phyloP scores from a whole-genome alignment of 2,113 vertebrate genomes.

The Columba janthina region DNA sequence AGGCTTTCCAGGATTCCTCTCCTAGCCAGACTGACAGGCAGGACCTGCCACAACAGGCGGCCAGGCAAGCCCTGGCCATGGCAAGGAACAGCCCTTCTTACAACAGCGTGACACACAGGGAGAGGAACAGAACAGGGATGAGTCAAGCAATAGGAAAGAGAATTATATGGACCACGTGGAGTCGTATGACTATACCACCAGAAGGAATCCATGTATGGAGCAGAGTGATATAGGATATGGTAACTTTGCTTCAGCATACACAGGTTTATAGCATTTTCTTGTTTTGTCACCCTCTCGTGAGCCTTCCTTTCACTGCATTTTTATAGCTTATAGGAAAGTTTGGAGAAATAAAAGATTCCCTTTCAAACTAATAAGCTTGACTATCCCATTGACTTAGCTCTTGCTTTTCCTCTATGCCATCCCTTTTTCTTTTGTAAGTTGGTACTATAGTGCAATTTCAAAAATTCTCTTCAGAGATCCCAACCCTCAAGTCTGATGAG shows the following conservation, averaged over 20 bases:
- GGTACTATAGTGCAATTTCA: not conserved
- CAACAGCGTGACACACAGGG: not conserved
- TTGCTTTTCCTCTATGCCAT: not conserved
- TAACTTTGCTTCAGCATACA: not conserved
- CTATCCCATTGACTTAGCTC: not conserved
- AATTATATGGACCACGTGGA: not conserved
- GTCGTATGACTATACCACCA: not conserved
- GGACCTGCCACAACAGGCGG: constrained; percentile 37
- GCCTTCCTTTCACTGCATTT: not conserved
- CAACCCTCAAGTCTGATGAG: not conserved
- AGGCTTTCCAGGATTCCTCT: constrained; percentile 30
- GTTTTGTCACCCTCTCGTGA: accelerated
- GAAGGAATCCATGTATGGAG: not conserved
- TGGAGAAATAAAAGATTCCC: not conserved
- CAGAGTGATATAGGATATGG: not conserved
- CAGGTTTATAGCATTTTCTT: not conserved
- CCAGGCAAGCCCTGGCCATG: not conserved
- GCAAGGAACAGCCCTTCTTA: not conserved
- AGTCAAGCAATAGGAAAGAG: not conserved
- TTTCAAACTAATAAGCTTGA: not conserved
- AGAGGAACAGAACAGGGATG: not conserved
- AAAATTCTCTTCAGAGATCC: not conserved
- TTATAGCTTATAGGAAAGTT: not conserved
- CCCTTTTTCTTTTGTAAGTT: not conserved
- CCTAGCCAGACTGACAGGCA: not conserved